Conservation (phyloP, 2,113 vertebrate species). For the Pogonocichla stellata region DNA sequence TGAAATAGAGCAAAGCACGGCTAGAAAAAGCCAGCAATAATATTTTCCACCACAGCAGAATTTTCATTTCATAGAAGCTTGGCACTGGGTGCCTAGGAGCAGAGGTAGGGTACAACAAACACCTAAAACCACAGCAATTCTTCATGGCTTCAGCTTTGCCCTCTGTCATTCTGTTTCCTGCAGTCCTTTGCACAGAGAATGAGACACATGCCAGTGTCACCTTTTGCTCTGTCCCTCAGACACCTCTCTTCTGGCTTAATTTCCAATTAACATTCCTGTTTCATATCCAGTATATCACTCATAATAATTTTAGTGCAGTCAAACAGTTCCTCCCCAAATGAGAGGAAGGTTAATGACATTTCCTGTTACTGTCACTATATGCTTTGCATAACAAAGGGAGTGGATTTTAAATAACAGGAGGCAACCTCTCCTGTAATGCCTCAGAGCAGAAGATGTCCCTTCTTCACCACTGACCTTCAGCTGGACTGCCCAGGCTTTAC, state of each 20-base stretch:
- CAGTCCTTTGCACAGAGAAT: background rate
- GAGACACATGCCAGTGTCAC: background rate
- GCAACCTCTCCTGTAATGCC: background rate
- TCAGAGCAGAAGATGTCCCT: background rate
- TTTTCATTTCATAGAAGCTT: background rate
- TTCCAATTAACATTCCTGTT: background rate
- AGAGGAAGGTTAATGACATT: background rate
- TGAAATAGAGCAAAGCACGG: background rate
- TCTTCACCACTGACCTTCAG: background rate
- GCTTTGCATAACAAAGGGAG: background rate
- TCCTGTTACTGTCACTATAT: background rate
- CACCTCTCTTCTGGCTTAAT: background rate
- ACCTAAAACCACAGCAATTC: background rate
- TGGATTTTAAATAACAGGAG: background rate
- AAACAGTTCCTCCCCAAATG: background rate
- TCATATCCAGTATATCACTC: background rate
- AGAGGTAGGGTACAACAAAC: background rate
- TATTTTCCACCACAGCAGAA: background rate
- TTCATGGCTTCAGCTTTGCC: background rate
- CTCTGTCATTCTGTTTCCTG: background rate
- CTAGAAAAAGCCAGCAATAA: background rate
- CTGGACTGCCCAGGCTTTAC: background rate
- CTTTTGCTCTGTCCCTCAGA: background rate
- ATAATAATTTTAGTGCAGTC: background rate
- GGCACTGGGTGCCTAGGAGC: background rate